Conservation (phyloP, 2,797 vertebrate species). For the Hirundo rustica region DNA sequence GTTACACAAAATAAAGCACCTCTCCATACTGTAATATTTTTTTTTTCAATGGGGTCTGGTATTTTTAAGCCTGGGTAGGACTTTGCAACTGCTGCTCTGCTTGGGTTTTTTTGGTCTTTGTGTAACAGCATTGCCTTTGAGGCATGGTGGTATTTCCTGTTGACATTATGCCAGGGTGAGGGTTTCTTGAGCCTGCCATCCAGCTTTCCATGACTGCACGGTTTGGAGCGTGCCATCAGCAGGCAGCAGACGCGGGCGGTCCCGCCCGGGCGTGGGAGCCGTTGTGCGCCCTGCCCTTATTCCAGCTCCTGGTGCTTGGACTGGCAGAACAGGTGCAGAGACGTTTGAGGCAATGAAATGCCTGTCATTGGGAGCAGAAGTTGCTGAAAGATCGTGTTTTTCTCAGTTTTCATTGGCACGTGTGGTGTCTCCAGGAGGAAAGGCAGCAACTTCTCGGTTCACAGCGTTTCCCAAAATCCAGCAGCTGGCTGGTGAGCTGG, state of each 20-base stretch:
- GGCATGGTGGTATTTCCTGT: not conserved
- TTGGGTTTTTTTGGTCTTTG: not conserved
- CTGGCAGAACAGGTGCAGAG: not conserved
- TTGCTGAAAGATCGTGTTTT: not conserved
- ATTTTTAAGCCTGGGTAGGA: not conserved
- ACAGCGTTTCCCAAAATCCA: not conserved
- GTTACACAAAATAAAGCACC: not conserved
- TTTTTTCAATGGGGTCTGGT: not conserved
- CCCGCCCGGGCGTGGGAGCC: fast-evolving
- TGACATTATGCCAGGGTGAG: not conserved
- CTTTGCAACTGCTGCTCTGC: not conserved
- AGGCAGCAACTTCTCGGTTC: not conserved
- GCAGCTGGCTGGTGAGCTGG: not conserved
- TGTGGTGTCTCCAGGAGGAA: not conserved
- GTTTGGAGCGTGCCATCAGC: not conserved
- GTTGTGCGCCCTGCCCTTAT: not conserved
- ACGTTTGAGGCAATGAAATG: not conserved
- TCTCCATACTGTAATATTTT: not conserved
- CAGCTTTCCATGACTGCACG: not conserved
- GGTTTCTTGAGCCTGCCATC: not conserved
- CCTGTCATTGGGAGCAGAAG: not conserved
- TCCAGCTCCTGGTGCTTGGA: not conserved
- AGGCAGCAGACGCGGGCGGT: fast-evolving
- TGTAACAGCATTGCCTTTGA: not conserved
- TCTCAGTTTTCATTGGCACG: not conserved